phyloP scores from a whole-genome alignment of 2,888 invertebrate species.

The Laspeyria flexula region DNA sequence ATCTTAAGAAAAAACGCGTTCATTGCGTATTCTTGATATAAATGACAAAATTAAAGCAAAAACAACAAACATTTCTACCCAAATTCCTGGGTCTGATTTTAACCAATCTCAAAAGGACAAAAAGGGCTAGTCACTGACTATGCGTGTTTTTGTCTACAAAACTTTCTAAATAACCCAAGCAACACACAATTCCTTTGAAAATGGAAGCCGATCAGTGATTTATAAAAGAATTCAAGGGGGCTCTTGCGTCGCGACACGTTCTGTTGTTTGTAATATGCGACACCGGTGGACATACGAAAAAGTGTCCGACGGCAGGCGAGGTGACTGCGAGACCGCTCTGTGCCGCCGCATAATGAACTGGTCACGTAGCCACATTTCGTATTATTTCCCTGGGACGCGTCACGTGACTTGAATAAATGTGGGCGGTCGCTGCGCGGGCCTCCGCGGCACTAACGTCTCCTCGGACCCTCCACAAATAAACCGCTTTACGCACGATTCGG shows the following conservation, averaged over 20 bases:
- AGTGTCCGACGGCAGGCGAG: constrained; percentile 49
- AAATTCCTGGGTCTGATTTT: constrained; percentile 4
- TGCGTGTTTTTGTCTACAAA: neutral
- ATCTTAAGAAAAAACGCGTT: constrained; percentile 70
- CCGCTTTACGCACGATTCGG: constrained; percentile 84
- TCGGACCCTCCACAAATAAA: constrained; percentile 84
- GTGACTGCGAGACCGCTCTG: constrained; percentile 69
- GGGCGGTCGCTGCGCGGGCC: constrained; percentile 62
- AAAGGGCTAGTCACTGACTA: neutral
- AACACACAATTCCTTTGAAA: constrained; percentile 12
- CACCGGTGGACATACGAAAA: constrained; percentile 48
- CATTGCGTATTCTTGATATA: constrained; percentile 54
- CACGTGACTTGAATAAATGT: constrained; percentile 84
- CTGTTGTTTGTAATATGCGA: constrained; percentile 66
- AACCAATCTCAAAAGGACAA: neutral
- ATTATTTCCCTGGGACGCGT: constrained; percentile 85
- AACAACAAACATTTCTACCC: constrained; percentile 2
- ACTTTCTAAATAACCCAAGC: constrained; percentile 4
- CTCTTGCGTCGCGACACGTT: constrained; percentile 59
- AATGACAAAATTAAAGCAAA: constrained; percentile 37
- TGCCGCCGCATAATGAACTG: constrained; percentile 83
- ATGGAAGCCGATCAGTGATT: constrained; percentile 38
- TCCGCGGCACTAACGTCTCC: constrained; percentile 65
- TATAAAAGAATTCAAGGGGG: constrained; percentile 57
- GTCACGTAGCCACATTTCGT: constrained; percentile 86